Conservation (phyloP, 2,888 invertebrate species). For the Chironomus tentans region DNA sequence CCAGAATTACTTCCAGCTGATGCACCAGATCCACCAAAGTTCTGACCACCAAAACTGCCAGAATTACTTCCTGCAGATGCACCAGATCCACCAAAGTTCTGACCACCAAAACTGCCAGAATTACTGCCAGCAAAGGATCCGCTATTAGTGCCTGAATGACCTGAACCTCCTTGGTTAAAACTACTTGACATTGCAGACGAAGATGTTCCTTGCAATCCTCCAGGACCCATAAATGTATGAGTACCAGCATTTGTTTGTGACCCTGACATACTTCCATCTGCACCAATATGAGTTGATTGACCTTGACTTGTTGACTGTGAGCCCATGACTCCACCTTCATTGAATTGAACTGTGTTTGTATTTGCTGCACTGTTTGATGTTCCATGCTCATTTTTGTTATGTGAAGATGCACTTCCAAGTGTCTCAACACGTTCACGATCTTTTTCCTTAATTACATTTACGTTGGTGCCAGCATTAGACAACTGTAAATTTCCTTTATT, state of each 20-base stretch:
- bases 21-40: too few species aligned
- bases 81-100: background rate
- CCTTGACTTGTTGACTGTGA: slow-evolving; percentile 35
- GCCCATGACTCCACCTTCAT: slow-evolving; percentile 32
- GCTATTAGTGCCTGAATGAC: background rate
- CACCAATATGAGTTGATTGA: slow-evolving; percentile 36
- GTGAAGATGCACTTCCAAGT: slow-evolving; percentile 35
- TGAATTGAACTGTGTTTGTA: slow-evolving; percentile 33
- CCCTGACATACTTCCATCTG: slow-evolving; percentile 32
- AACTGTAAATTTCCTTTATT: slow-evolving; percentile 33
- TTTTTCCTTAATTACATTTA: slow-evolving; percentile 31
- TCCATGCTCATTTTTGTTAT: slow-evolving; percentile 34
- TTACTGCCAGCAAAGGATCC: background rate
- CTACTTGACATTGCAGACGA: slow-evolving; percentile 31
- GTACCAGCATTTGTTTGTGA: slow-evolving; percentile 35
- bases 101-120: slow-evolving; percentile 5
- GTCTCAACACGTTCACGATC: slow-evolving; percentile 32
- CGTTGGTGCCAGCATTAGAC: slow-evolving; percentile 37
- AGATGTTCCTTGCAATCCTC: slow-evolving; percentile 34
- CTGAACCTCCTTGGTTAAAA: slow-evolving; percentile 27
- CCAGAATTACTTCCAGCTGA: too few species aligned
- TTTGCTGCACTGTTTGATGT: slow-evolving; percentile 36
- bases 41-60: too few species aligned
- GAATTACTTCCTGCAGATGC: too few species aligned
- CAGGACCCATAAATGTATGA: slow-evolving; percentile 33